Base-by-base conservation (phyloP, 2,888 invertebrate genomes). In the Osmoderma eremita region DNA sequence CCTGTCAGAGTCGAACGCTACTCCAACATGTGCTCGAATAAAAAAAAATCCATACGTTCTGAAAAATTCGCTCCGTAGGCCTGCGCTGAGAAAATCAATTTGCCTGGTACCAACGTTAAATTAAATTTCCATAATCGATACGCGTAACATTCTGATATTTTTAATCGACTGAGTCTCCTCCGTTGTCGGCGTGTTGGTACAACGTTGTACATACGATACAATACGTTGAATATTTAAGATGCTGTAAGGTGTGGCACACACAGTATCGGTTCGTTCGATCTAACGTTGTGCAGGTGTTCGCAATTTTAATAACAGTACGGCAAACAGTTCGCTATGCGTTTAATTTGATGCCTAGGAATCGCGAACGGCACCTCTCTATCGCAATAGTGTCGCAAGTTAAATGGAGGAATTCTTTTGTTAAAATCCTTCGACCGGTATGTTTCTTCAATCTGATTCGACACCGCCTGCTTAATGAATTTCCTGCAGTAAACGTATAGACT, bases 281-380 rank as follows among this genome's bases (percentile, higher is more conserved):
- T 61, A 15, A 41, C 39, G 30, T 50, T 61, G 58, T 58, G 58
- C 66, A 66, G 66, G 66, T 66, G 66, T 66, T 66, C 66, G 58
- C 61, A 48, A 61, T 66, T 53, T 66, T 66, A 61, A 66, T 58
- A 65, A 61, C 39, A 58, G 58, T 66, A 61, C 61, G 30, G 30
- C 30, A 5, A 58, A 66, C 56, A 42, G 48, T 50, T 56, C 61
- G 61, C 24, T 51, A 61, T 61, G 45, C 45, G 36, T 61, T 45
- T 45, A 45, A 61, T 61, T 61, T 45, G 18, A 2, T 18, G 53
- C 4, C n/a, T 22, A 13, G 17, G 53, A 18, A 53, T 53, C 18
- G 53, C 51, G 38, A 53, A 36, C 38, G 24, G 53, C 36, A 53
- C 53, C 30, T 30, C 30, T 30, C 38, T 53, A 38, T 17, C 38